Evolutionary conservation across 2,888 invertebrate species (phyloP).

Genomic region (Uloborus plumipes): DNA sequence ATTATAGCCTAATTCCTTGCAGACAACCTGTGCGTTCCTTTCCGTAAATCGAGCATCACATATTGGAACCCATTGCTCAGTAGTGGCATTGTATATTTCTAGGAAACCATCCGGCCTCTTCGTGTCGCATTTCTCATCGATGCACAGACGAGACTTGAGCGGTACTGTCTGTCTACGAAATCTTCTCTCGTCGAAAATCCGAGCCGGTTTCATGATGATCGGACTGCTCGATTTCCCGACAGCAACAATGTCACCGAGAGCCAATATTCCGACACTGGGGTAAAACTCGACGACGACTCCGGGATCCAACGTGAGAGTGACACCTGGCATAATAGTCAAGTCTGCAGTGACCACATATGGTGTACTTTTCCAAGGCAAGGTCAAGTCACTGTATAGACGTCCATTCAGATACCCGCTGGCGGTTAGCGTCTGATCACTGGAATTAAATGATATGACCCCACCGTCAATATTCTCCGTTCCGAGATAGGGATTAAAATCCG

Average conservation of each 20-base stretch:
- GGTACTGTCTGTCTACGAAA: constrained; percentile 35
- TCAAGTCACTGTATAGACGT: constrained; percentile 78
- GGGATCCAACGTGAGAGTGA: constrained; percentile 85
- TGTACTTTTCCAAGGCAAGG: constrained; percentile 76
- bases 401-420: constrained; percentile 80
- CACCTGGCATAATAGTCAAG: constrained; percentile 96
- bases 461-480: constrained; percentile 56
- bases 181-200: constrained; percentile 30
- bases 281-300: constrained; percentile 94
- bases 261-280: constrained; percentile 94
- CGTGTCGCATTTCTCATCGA: constrained; percentile 64
- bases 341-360: constrained; percentile 89
- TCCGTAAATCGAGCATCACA: constrained; percentile 96
- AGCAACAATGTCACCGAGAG: constrained; percentile 90
- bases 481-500: constrained; percentile 86
- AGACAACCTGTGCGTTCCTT: constrained; percentile 96
- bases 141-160: constrained; percentile 65
- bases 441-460: constrained; percentile 32
- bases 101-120: constrained; percentile 84
- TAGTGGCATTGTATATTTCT: constrained; percentile 95
- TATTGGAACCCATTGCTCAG: constrained; percentile 95
- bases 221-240: constrained; percentile 77
- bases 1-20: constrained; percentile 91
- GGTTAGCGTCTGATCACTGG: constrained; percentile 60
- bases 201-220: constrained; percentile 68